Conservation (phyloP, 2,113 vertebrate species). For the Pelobates fuscus region DNA sequence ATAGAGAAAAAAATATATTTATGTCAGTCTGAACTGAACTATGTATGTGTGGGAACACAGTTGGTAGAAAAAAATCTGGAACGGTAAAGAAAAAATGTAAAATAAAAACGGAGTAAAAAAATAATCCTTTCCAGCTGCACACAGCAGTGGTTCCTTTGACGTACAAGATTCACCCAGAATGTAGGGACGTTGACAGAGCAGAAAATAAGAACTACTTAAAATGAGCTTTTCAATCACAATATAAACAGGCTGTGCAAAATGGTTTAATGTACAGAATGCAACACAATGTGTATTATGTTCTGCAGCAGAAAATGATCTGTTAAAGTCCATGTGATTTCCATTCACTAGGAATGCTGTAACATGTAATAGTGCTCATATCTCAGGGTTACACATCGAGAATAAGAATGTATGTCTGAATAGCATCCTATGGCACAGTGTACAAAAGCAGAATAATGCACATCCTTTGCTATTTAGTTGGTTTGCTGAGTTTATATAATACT, state of each 20-base stretch:
- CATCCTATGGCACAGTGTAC: background rate
- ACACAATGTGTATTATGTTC: slow-evolving; percentile 1
- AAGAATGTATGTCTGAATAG: background rate
- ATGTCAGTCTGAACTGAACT: slow-evolving; percentile 3
- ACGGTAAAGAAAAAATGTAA: background rate
- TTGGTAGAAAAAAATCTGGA: slow-evolving; percentile 19
- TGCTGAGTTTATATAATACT: too few relatives aligned
- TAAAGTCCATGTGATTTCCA: slow-evolving; percentile 43
- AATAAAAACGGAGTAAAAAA: background rate
- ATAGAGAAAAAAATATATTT: background rate
- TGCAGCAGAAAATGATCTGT: slow-evolving; percentile 1
- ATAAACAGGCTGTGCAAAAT: slow-evolving; percentile 34
- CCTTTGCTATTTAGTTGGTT: too few relatives aligned
- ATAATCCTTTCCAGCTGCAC: slow-evolving; percentile 34
- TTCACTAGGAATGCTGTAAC: slow-evolving; percentile 24
- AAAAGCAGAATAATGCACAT: too few relatives aligned
- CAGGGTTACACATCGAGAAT: slow-evolving; percentile 1
- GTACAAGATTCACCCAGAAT: slow-evolving; percentile 12
- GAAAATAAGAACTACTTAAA: slow-evolving; percentile 17
- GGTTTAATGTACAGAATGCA: background rate
- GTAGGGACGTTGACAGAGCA: background rate
- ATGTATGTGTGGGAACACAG: slow-evolving; percentile 29
- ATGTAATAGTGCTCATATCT: slow-evolving; percentile 17
- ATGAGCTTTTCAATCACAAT: slow-evolving; percentile 18
- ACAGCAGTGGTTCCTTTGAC: slow-evolving; percentile 32